Evolutionary conservation across 2,797 vertebrate genomes (phyloP).

Genomic region (Sebastes itinus): DNA sequence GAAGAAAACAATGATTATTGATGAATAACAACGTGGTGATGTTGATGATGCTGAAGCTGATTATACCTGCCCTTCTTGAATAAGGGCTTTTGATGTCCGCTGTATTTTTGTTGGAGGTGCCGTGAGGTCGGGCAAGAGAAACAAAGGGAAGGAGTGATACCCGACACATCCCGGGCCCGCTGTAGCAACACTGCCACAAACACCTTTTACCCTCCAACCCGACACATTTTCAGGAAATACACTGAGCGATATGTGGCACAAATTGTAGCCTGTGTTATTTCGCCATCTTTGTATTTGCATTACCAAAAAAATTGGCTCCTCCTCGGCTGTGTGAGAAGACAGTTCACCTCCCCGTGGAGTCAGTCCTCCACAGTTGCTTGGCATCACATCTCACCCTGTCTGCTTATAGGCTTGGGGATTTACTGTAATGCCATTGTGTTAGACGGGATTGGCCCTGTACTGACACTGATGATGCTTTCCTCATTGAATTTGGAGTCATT

Average conservation of each 20-base stretch:
- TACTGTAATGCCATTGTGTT: conserved; percentile 80
- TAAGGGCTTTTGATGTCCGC: conserved; percentile 83
- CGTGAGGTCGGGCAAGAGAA: conserved; percentile 68
- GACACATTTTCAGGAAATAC: conserved; percentile 18
- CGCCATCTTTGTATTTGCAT: conserved; percentile 20
- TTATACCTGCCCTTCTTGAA: conserved; percentile 84
- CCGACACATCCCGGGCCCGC: conserved; percentile 62
- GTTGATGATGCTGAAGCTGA: conserved; percentile 74
- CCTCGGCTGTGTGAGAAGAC: conserved; percentile 18
- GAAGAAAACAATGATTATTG: conserved; percentile 74
- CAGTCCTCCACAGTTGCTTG: conserved; percentile 53
- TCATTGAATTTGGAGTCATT: conserved; percentile 68
- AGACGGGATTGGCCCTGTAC: conserved; percentile 72
- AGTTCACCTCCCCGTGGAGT: conserved; percentile 47
- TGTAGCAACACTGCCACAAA: conserved; percentile 72
- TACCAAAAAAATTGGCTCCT: conserved; percentile 21
- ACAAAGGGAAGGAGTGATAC: conserved; percentile 68
- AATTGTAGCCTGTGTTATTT: conserved; percentile 43
- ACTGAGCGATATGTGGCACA: conserved; percentile 15
- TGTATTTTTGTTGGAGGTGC: conserved; percentile 79
- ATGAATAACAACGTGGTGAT: conserved; percentile 74
- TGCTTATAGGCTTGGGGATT: conserved; percentile 73
- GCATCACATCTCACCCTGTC: conserved; percentile 62
- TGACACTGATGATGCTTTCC: conserved; percentile 72
- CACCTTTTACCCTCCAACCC: neutral